Evolutionary conservation across 2,113 vertebrate species (phyloP).

Genomic region (Nasalis larvatus): DNA sequence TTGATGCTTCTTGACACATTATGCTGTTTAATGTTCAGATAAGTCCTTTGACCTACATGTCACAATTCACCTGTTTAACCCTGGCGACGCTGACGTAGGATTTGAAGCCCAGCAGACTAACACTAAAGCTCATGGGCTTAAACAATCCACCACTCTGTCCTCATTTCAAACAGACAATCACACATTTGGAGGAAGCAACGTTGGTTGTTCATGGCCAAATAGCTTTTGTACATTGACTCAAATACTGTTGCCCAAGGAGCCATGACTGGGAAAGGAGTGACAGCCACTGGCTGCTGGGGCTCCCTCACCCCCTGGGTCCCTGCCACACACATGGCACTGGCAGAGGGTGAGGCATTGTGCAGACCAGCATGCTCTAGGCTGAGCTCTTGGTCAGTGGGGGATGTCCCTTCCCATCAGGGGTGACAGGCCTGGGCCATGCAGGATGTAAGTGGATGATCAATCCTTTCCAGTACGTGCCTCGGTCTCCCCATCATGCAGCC

Average conservation of each 20-base stretch:
- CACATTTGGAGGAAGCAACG: rapidly evolving
- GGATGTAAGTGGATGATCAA: neutral
- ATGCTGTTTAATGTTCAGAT: neutral
- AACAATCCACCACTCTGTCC: rapidly evolving
- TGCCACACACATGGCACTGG: rapidly evolving
- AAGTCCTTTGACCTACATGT: neutral
- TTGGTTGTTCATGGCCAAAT: neutral
- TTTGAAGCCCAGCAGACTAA: neutral
- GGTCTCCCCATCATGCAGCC: neutral
- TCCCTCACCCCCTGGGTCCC: rapidly evolving
- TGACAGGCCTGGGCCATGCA: neutral
- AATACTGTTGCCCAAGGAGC: rapidly evolving
- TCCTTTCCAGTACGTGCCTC: neutral
- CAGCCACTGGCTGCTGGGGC: rapidly evolving
- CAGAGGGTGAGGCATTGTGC: rapidly evolving
- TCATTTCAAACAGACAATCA: neutral
- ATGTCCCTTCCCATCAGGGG: neutral
- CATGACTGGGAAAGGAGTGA: rapidly evolving
- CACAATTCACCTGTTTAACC: neutral
- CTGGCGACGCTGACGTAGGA: neutral
- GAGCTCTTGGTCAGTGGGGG: neutral
- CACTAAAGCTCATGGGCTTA: neutral
- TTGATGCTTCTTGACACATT: neutral
- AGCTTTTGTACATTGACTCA: neutral
- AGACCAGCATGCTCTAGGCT: rapidly evolving